phyloP scores from a whole-genome alignment of 2,888 invertebrate species.

The Diarsia brunnea region DNA sequence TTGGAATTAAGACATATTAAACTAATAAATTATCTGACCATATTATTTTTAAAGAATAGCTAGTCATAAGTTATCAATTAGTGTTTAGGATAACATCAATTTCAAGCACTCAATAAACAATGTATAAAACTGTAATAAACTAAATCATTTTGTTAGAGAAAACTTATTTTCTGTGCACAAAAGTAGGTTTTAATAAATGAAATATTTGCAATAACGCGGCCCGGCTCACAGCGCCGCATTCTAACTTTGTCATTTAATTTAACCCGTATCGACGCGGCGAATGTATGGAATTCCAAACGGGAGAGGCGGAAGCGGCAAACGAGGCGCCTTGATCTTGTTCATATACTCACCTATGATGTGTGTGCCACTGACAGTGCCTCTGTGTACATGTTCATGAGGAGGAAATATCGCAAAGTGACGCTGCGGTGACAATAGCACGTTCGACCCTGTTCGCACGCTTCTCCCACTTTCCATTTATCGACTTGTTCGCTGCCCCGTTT shows the following conservation, averaged over 20 bases:
- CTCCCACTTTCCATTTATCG: slow-evolving; percentile 86
- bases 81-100: slow-evolving; percentile 20
- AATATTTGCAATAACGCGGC: slow-evolving; percentile 66
- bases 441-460: slow-evolving; percentile 88
- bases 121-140: slow-evolving; percentile 25
- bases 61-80: slow-evolving; percentile 33
- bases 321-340: slow-evolving; percentile 86
- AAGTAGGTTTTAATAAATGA: slow-evolving; percentile 65
- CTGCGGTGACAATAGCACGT: slow-evolving; percentile 83
- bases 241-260: slow-evolving; percentile 70
- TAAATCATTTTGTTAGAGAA: slow-evolving; percentile 34
- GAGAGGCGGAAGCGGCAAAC: slow-evolving; percentile 85
- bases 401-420: slow-evolving; percentile 82
- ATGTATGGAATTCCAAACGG: slow-evolving; percentile 79
- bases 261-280: slow-evolving; percentile 67
- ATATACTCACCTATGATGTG: slow-evolving; percentile 63
- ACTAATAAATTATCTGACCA: slow-evolving; percentile 34
- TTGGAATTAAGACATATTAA: not conserved
- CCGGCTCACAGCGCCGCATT: slow-evolving; percentile 53
- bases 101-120: slow-evolving; percentile 7
- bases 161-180: slow-evolving; percentile 45
- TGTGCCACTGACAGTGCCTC: slow-evolving; percentile 48
- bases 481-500: slow-evolving; percentile 81
- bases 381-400: slow-evolving; percentile 68
- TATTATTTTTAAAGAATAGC: slow-evolving; percentile 13